Percentiles rank a stretch among this genome's conserved stretches.
Evolutionary conservation across 2,113 vertebrate species (phyloP).

Genomic region (Collichthys lucidus): DNA sequence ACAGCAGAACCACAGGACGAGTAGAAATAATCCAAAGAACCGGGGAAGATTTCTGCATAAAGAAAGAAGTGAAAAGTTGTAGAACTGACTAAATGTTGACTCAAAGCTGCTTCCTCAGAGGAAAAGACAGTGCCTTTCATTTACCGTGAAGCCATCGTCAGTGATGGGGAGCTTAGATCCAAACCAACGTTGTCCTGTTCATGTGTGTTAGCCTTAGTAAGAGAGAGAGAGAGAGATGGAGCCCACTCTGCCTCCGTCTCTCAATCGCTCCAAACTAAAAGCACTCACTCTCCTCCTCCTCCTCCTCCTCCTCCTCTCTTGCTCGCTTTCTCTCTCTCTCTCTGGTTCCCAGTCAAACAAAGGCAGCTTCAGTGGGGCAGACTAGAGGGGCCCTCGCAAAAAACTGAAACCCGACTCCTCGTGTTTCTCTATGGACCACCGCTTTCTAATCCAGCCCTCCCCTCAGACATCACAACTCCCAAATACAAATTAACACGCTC

Average conservation of each 20-base stretch:
- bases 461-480: conserved; percentile 66
- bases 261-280: conserved; percentile 61
- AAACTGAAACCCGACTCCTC: conserved; percentile 80
- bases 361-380: conserved; percentile 81
- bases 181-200: conserved; percentile 60
- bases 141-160: conserved; percentile 81
- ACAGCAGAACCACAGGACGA: conserved; percentile 65
- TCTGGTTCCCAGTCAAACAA: conserved; percentile 78
- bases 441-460: conserved; percentile 72
- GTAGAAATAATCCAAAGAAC: conserved; percentile 76
- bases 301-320: conserved; percentile 15
- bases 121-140: conserved; percentile 33
- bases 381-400: conserved; percentile 71
- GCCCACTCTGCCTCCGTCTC: conserved; percentile 63
- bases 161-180: conserved; percentile 51
- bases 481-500: conserved; percentile 71
- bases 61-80: conserved; percentile 45
- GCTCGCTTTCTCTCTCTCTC: conserved; percentile 41
- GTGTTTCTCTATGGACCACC: conserved; percentile 71
- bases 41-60: conserved; percentile 72
- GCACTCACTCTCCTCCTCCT: conserved; percentile 57
- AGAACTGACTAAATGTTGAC: conserved; percentile 3
- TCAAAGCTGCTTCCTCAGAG: neutral
- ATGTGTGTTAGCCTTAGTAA: conserved; percentile 51
- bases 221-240: conserved; percentile 70